Conservation (phyloP, 2,888 invertebrate genomes). For the Pegoplata infirma region DNA sequence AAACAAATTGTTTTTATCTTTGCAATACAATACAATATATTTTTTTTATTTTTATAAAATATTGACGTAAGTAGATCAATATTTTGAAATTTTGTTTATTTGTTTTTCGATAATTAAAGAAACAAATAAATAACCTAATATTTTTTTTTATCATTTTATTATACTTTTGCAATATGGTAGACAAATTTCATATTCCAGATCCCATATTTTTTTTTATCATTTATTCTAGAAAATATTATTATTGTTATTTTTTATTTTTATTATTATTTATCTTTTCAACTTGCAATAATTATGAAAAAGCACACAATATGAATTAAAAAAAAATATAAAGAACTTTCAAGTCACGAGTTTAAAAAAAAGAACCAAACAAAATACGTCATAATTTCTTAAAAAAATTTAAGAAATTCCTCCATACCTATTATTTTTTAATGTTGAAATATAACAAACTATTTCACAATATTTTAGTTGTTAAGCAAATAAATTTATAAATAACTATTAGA, state of each 20-base stretch:
- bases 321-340: not conserved
- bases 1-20: not conserved
- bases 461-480: not conserved
- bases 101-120: not conserved
- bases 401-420: too few relatives aligned
- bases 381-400: not conserved
- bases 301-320: not conserved
- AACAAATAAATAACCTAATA: constrained; percentile 34
- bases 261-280: not conserved
- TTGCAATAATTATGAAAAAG: not conserved
- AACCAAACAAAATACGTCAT: too few relatives aligned
- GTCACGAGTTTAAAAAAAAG: not conserved
- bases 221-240: not conserved
- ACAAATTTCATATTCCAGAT: not conserved
- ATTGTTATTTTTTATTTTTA: not conserved
- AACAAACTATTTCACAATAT: not conserved
- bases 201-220: not conserved
- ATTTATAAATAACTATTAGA: not conserved
- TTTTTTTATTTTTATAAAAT: constrained; percentile 2
- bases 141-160: too few relatives aligned
- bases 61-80: constrained; percentile 26
- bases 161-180: not conserved
- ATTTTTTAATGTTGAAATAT: too few relatives aligned
- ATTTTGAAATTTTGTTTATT: not conserved
- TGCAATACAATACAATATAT: too few relatives aligned